A percentile compares a stretch with the other conserved stretches of the same genome.
phyloP scores from a whole-genome alignment of 2,888 invertebrate genomes.

The Brenthis ino region DNA sequence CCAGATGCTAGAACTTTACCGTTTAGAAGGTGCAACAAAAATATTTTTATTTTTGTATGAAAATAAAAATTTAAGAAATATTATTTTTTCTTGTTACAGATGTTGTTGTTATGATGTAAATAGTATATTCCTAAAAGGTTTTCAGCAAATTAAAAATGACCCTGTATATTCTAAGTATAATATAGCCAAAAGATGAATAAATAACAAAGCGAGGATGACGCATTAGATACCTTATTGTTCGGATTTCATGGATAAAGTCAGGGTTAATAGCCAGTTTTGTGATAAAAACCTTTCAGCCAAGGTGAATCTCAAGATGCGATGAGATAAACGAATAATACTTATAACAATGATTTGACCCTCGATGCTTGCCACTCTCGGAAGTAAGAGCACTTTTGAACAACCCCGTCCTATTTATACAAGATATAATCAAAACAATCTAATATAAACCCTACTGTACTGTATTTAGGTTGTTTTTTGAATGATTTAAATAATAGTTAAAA shows the following conservation, averaged over 20 bases:
- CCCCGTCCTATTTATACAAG: constrained; percentile 41
- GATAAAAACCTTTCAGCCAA: constrained; percentile 31
- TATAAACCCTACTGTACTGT: neutral
- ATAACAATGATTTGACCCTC: constrained; percentile 41
- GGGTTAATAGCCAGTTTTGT: neutral
- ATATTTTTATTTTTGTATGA: too few species aligned
- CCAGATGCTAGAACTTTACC: too few species aligned
- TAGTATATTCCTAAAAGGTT: too few species aligned
- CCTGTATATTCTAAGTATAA: too few species aligned
- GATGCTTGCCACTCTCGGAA: constrained; percentile 38
- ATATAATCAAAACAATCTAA: neutral
- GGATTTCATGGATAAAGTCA: neutral
- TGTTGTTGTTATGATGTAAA: too few species aligned
- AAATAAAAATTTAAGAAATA: too few species aligned
- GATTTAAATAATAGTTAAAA: constrained; percentile 26
- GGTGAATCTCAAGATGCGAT: constrained; percentile 34
- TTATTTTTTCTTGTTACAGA: too few species aligned
- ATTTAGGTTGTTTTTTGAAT: constrained; percentile 15
- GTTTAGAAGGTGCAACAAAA: too few species aligned
- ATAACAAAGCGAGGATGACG: neutral
- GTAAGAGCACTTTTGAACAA: constrained; percentile 37
- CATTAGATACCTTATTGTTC: too few species aligned
- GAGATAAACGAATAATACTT: constrained; percentile 40
- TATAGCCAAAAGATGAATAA: too few species aligned
- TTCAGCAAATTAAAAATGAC: too few species aligned